Percentiles rank a stretch among this genome's conserved stretches.
Evolutionary conservation across 1,140 invertebrate species (phyloP).

Genomic region (Drosophila parabipectinata): DNA sequence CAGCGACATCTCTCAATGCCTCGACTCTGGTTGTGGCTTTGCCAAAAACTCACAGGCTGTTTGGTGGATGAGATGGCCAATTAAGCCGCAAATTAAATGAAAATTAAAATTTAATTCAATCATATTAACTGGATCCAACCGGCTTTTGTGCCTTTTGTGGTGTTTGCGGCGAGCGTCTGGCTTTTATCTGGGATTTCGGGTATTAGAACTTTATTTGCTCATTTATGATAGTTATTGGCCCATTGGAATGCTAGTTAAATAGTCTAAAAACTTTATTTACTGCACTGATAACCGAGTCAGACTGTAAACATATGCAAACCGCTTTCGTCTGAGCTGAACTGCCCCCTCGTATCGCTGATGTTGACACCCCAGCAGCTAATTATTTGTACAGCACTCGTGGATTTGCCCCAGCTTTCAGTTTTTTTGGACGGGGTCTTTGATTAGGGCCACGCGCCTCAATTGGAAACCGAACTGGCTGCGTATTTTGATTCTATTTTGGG

Average conservation of each 20-base stretch:
- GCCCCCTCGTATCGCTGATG: slow-evolving; percentile 8
- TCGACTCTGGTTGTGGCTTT: slow-evolving; percentile 7
- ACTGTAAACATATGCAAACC: slow-evolving; percentile 12
- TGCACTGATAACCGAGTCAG: slow-evolving; percentile 10
- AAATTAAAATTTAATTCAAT: slow-evolving; percentile 25
- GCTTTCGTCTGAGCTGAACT: slow-evolving; percentile 13
- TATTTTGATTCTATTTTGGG: slow-evolving; percentile 35
- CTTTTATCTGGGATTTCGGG: slow-evolving; percentile 27
- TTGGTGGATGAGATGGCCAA: background rate
- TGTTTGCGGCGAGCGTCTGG: slow-evolving; percentile 34
- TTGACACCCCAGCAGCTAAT: slow-evolving; percentile 51
- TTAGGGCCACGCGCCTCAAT: slow-evolving; percentile 59
- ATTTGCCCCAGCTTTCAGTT: background rate
- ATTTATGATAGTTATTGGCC: background rate
- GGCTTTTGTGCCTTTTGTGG: slow-evolving; percentile 3
- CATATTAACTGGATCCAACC: slow-evolving; percentile 14
- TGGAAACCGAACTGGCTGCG: slow-evolving; percentile 35
- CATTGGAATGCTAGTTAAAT: slow-evolving; percentile 20
- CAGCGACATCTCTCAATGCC: slow-evolving; percentile 4
- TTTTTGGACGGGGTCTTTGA: slow-evolving; percentile 37
- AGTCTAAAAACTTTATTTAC: slow-evolving; percentile 19
- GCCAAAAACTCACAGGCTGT: slow-evolving; percentile 7
- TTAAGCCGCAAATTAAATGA: slow-evolving; percentile 25
- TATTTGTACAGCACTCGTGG: slow-evolving; percentile 53
- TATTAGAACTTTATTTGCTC: slow-evolving; percentile 4